phyloP scores from a whole-genome alignment of 2,888 invertebrate genomes.

The Nephrotoma appendiculata region DNA sequence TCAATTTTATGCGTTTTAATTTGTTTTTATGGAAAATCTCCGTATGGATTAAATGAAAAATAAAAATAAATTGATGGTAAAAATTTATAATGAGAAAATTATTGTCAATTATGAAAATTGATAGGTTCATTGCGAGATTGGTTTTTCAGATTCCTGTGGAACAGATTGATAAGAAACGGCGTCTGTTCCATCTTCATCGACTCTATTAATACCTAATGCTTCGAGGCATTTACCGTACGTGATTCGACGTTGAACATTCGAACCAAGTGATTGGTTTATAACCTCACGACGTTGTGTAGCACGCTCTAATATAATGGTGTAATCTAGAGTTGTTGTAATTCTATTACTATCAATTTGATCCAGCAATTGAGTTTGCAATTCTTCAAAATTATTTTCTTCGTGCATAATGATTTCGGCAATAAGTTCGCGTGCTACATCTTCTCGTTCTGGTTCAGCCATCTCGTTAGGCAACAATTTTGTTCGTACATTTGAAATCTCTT shows the following conservation, averaged over 20 bases:
- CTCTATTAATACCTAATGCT: neutral
- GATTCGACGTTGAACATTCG: neutral
- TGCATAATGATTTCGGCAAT: neutral
- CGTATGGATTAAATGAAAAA: neutral
- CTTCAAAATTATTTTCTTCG: neutral
- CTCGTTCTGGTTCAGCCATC: constrained; percentile 27
- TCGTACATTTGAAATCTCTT: constrained; percentile 25
- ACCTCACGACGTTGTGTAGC: neutral
- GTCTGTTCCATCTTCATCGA: neutral
- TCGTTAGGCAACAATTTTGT: constrained; percentile 31
- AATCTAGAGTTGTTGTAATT: neutral
- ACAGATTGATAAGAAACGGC: neutral
- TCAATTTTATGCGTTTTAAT: neutral
- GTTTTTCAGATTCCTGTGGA: neutral
- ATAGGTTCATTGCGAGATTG: neutral
- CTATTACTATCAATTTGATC: neutral
- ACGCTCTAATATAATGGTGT: neutral
- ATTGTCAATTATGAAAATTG: neutral
- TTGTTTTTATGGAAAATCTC: neutral
- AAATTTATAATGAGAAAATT: neutral
- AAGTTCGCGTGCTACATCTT: constrained; percentile 14
- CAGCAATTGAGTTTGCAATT: neutral
- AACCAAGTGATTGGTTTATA: neutral
- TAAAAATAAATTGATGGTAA: neutral
- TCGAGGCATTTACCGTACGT: neutral